Evolutionary conservation across 2,888 invertebrate genomes (phyloP).

Genomic region (Netelia fuscicornis): DNA sequence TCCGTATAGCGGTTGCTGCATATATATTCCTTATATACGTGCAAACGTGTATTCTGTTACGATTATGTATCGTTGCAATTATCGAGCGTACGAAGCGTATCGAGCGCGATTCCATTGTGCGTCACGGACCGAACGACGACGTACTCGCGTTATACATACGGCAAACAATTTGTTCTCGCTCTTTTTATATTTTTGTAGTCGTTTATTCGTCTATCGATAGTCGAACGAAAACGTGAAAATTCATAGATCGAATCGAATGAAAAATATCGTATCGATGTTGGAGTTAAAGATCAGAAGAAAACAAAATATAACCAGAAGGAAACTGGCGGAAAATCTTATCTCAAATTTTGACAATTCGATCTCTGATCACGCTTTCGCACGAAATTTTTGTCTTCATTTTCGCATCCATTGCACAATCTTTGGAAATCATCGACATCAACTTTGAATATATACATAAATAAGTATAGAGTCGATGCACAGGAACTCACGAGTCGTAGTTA

Average conservation of each 20-base stretch:
- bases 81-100: slow-evolving; percentile 44
- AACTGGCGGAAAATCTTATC: slow-evolving; percentile 6
- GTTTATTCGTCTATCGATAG: neutral
- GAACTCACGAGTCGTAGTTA: slow-evolving; percentile 21
- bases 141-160: neutral
- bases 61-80: slow-evolving; percentile 49
- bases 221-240: neutral
- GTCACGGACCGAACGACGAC: neutral
- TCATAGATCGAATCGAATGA: neutral
- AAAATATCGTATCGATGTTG: neutral
- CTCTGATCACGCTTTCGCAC: neutral
- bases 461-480: neutral
- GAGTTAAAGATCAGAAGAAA: neutral
- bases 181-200: neutral
- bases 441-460: neutral
- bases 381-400: neutral
- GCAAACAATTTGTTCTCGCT: neutral
- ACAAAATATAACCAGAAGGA: neutral
- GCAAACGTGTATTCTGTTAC: neutral
- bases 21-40: neutral
- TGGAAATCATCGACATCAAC: slow-evolving; percentile 7
- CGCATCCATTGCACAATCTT: slow-evolving; percentile 9
- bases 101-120: slow-evolving; percentile 37
- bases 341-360: neutral
- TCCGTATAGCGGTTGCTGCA: neutral